Percentiles rank a stretch among this genome's conserved stretches.
These are phyloP conservation scores for Eupeodes latifasciatus DNA, from an alignment of 2,888 invertebrate species.

Conservation along the genomic window DNA sequence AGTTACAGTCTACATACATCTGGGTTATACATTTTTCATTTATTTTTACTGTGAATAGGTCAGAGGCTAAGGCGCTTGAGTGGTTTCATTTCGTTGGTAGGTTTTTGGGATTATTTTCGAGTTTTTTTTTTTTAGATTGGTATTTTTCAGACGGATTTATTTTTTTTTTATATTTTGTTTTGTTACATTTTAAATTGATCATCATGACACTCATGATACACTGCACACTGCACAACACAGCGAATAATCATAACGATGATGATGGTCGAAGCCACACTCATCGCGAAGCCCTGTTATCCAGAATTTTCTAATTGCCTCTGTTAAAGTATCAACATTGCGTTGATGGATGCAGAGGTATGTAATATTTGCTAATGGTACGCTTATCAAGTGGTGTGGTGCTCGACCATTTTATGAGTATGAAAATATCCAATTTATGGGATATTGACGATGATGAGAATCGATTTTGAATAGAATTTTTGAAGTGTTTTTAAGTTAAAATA, in stretches of 20 bases:
- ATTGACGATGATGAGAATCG: slow-evolving; percentile 45
- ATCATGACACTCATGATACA: slow-evolving; percentile 44
- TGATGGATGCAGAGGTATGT: background rate
- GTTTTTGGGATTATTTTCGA: slow-evolving; percentile 16
- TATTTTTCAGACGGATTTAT: slow-evolving; percentile 46
- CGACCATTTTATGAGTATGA: slow-evolving; percentile 53
- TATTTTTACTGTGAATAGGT: slow-evolving; percentile 56
- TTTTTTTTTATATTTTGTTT: background rate
- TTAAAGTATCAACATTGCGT: slow-evolving; percentile 33
- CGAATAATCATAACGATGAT: background rate
- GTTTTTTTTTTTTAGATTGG: slow-evolving; percentile 11
- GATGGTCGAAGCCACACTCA: slow-evolving; percentile 9
- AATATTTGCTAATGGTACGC: background rate
- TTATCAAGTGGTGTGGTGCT: slow-evolving; percentile 63
- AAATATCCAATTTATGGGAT: slow-evolving; percentile 58
- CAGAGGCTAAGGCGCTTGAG: slow-evolving; percentile 60
- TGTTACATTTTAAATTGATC: slow-evolving; percentile 32
- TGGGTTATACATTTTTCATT: slow-evolving; percentile 25
- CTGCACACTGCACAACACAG: background rate
- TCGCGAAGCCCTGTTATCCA: slow-evolving; percentile 11
- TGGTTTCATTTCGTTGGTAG: slow-evolving; percentile 48
- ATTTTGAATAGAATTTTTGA: slow-evolving; percentile 52
- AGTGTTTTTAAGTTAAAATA: slow-evolving; percentile 57
- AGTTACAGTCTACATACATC: background rate
- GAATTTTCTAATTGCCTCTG: slow-evolving; percentile 68